Evolutionary conservation across 2,888 invertebrate genomes (phyloP), one percentile per base, ranked within the genome.

Genomic region (Brachylomia viminalis): DNA sequence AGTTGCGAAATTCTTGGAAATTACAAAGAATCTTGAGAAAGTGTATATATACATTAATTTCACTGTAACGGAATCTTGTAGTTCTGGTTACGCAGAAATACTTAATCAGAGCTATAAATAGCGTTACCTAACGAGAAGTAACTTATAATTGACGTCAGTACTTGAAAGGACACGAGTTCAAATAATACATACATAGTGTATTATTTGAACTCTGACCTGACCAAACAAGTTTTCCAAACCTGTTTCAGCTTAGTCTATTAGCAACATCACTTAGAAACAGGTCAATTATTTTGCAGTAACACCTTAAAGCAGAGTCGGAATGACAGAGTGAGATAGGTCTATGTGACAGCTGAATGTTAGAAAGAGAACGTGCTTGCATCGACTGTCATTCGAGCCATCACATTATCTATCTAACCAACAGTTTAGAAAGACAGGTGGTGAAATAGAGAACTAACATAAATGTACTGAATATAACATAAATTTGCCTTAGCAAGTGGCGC

Each of bases 161-260:
- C 30, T 68, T 49, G 54, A 73, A 75, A 86, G 59, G 75, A 80
- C 72, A 17, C 52, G 6, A 54, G 84, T 83, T 85, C 84, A 80
- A 61, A 75, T 73, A 73, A 79, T 67, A 56, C 6, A n/a, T 23
- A 30, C 33, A n/a, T 33, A 2, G 33, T 33, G 5, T 66, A 75
- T 23, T 47, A 30, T n/a, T n/a, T n/a, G n/a, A n/a, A n/a, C n/a
- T n/a, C n/a, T n/a, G n/a, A n/a, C n/a, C n/a, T n/a, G n/a, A n/a
- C n/a, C n/a, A n/a, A 83, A 85, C 84, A 66, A 45, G 84, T 84
- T 83, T 52, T 49, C 23, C 15, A 85, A 85, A 86, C 84, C 17
- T 17, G 86, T 85, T 83, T 68, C 20, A 69, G 47, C 52, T 27
- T 13, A 64, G 56, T 54, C 27, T 75, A 71, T 65, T 79, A 71